Conservation (phyloP, 2,888 invertebrate species). For the Colostygia pectinataria region DNA sequence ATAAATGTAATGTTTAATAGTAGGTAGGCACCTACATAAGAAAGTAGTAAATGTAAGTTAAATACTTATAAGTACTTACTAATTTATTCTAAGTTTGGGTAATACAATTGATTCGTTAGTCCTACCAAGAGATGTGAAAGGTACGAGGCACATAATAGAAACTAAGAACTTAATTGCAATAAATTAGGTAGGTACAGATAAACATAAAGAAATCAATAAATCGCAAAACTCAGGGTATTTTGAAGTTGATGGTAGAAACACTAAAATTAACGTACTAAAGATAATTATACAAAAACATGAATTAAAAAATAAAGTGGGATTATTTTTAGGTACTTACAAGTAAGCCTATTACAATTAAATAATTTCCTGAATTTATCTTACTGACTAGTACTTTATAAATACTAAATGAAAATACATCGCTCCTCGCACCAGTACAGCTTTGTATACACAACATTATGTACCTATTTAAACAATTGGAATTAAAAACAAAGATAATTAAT, state of each 20-base stretch:
- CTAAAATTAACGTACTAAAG: constrained; percentile 1
- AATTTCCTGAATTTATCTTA: constrained; percentile 59
- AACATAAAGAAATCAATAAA: background rate
- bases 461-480: constrained; percentile 29
- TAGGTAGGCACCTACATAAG: too few relatives aligned
- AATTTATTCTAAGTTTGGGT: constrained; percentile 25
- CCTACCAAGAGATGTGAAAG: background rate
- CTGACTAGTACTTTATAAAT: constrained; percentile 73
- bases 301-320: constrained; percentile 25
- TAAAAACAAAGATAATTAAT: constrained; percentile 22
- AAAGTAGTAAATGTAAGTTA: constrained; percentile 8
- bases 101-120: constrained; percentile 2
- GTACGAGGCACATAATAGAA: too few relatives aligned
- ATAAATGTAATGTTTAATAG: constrained; percentile 1
- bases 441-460: constrained; percentile 31
- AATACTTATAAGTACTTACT: constrained; percentile 23
- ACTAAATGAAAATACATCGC: constrained; percentile 42
- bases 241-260: constrained; percentile 7
- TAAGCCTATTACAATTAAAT: constrained; percentile 27
- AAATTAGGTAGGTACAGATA: background rate
- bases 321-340: constrained; percentile 18
- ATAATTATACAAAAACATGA: constrained; percentile 4
- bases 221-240: background rate
- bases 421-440: constrained; percentile 40
- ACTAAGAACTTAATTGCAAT: background rate